A percentile compares a stretch with the other conserved stretches of the same genome.
Conservation (phyloP, 37 sponge, comb jelly and placozoan genomes). For the Ephydatia muelleri region DNA sequence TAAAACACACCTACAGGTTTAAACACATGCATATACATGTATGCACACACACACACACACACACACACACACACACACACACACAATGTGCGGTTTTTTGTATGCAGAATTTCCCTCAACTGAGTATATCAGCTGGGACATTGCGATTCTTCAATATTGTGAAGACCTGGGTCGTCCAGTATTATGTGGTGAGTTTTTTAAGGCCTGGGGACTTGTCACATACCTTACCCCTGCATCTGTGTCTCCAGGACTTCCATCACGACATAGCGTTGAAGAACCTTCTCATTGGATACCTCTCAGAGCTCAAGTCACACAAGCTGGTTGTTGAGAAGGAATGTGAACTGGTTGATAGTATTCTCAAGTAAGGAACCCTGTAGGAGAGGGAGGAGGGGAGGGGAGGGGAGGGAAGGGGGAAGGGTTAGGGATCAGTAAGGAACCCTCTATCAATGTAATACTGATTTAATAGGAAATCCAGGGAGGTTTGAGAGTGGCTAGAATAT, state of each 20-base stretch:
- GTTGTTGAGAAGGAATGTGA: constrained; percentile 23
- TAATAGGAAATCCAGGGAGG: too few relatives aligned
- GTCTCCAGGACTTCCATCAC: constrained; percentile 61
- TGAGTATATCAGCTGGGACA: constrained; percentile 15
- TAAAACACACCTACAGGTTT: too few relatives aligned
- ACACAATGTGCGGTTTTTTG: too few relatives aligned
- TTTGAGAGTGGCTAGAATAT: too few relatives aligned
- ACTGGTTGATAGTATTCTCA: constrained; percentile 35
- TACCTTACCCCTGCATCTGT: neutral
- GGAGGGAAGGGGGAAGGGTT: too few relatives aligned
- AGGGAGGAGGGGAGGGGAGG: neutral
- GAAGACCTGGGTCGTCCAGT: constrained; percentile 66
- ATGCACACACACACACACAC: neutral
- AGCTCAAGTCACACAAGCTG: constrained; percentile 36
- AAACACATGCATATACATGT: neutral
- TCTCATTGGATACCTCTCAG: constrained; percentile 37
- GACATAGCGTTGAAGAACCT: constrained; percentile 54
- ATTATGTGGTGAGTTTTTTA: constrained; percentile 48
- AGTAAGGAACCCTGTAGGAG: constrained; percentile 1
- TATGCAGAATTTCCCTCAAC: neutral
- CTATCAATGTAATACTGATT: too few relatives aligned
- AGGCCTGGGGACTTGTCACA: neutral
- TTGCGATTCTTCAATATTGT: constrained; percentile 57
- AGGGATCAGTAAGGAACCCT: too few relatives aligned
- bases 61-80: too few relatives aligned